Evolutionary conservation across 2,797 vertebrate genomes (phyloP), one percentile per base, ranked within the genome.

Genomic region (Darevskia nairensis): DNA sequence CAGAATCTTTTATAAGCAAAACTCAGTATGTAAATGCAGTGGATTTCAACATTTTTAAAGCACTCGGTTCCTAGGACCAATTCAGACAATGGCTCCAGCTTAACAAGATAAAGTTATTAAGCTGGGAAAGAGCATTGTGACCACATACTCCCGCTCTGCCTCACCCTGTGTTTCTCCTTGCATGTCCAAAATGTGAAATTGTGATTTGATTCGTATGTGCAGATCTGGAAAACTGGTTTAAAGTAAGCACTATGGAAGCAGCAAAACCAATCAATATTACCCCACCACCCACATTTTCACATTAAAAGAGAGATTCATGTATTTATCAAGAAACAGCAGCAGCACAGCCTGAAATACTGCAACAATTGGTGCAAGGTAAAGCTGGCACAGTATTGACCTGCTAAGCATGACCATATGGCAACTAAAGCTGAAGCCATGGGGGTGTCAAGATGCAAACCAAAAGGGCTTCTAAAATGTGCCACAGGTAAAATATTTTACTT

Each of bases 371-470:
- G 80, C 3, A 91, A 84, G 4, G 80, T 85, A 81, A 64, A 23
- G 84, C 68, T 83, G 74, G 77, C 76, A 44, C 21, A 69, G 64
- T 3, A 61, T 87, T 90, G 44, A 17, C 4, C 79, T 10, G 71
- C 82, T 86, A 88, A 75, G 2, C 6, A 71, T 82, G 75, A 68
- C 11, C 87, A 82, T 74, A 68, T n/a, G 64, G 90, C 64, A 32
- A 84, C 23, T 21, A 27, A 76, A 93, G 92, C 84, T n/a, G 7
- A 21, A 83, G 79, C 82, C 17, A 32, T 74, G 80, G 81, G 32
- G 88, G 78, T 6, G 41, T 1, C n/a, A 55, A 90, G 81, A 39
- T 27, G 84, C 94, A 93, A 88, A 19, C n/a, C 27, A 80, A 71
- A 72, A 81, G 41, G 13, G 0, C 0, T 89, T 61, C 78, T 83